These are phyloP conservation scores for Fratercula arctica DNA, from an alignment of 2,797 vertebrate species.

Conservation along the genomic window DNA sequence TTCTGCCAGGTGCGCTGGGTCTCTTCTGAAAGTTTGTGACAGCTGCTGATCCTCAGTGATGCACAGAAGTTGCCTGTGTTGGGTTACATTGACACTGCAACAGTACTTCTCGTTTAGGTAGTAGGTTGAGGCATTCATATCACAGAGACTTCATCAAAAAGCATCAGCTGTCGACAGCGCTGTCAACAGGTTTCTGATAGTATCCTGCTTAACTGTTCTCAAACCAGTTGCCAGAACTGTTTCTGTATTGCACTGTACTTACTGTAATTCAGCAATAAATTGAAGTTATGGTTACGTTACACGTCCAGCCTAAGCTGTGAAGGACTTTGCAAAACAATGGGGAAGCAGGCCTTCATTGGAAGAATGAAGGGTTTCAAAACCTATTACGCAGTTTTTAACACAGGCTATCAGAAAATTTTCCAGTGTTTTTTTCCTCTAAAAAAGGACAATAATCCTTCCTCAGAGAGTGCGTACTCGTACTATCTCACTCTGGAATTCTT, in stretches of 20 bases:
- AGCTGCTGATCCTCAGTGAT: background rate
- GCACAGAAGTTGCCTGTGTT: background rate
- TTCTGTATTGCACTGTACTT: background rate
- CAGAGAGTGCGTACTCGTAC: accelerated
- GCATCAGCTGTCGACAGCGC: background rate
- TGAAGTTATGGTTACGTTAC: background rate
- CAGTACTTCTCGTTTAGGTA: background rate
- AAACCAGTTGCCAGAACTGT: background rate
- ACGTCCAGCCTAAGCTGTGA: background rate
- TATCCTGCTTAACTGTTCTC: background rate
- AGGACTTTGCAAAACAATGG: background rate
- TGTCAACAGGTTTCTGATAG: background rate
- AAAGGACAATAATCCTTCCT: background rate
- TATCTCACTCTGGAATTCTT: background rate
- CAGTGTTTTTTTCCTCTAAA: background rate
- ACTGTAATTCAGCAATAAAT: background rate
- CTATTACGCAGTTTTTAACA: background rate
- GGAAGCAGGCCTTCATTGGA: background rate
- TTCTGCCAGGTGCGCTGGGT: background rate
- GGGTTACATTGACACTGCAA: background rate
- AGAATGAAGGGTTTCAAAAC: background rate
- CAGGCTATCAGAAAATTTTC: background rate
- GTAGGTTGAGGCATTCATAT: background rate
- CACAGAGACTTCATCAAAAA: background rate
- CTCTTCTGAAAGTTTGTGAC: background rate